Evolutionary conservation across 2,888 invertebrate species (phyloP).

Genomic region (Diadromus collaris): DNA sequence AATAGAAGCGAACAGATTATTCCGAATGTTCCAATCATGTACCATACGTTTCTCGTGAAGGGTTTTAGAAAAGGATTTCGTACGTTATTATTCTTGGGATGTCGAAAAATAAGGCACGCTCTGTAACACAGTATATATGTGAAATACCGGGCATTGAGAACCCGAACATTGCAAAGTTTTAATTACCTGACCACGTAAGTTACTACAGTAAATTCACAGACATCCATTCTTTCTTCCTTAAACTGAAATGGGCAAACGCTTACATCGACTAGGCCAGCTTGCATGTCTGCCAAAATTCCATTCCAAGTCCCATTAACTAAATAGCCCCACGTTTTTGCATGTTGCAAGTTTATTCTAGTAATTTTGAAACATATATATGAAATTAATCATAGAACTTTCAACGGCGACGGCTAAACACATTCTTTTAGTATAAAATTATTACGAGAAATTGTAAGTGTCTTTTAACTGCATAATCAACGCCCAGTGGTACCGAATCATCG

Average conservation of each 20-base stretch:
- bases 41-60: slow-evolving; percentile 82
- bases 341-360: slow-evolving; percentile 68
- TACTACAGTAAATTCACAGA: slow-evolving; percentile 83
- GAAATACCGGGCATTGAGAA: not conserved
- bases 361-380: not conserved
- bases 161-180: not conserved
- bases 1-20: slow-evolving; percentile 66
- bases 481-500: slow-evolving; percentile 61
- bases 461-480: slow-evolving; percentile 52
- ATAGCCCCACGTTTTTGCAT: slow-evolving; percentile 71
- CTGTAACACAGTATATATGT: slow-evolving; percentile 76
- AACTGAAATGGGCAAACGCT: slow-evolving; percentile 86
- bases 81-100: slow-evolving; percentile 84
- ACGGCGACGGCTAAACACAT: not conserved
- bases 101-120: slow-evolving; percentile 85
- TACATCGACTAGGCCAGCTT: slow-evolving; percentile 81
- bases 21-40: slow-evolving; percentile 80
- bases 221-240: slow-evolving; percentile 82
- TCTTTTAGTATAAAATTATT: slow-evolving; percentile 33
- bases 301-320: slow-evolving; percentile 71
- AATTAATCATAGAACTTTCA: not conserved
- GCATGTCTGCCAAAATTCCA: slow-evolving; percentile 73
- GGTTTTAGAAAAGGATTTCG: slow-evolving; percentile 85
- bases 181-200: slow-evolving; percentile 84
- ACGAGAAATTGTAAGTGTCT: slow-evolving; percentile 63